phyloP scores from a whole-genome alignment of 2,113 vertebrate genomes.

The Clarias macrocephalus region DNA sequence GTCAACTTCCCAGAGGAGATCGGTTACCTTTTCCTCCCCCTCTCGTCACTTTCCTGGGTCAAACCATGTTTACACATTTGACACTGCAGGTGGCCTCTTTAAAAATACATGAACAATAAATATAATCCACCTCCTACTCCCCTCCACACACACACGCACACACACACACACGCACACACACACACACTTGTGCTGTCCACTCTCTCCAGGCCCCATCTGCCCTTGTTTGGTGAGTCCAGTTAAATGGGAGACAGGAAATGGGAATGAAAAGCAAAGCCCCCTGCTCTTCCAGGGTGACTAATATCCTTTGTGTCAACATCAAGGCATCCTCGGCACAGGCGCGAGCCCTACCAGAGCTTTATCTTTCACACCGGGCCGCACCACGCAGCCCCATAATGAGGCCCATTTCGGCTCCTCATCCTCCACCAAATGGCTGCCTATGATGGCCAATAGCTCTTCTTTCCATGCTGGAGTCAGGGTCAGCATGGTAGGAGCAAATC shows the following conservation, averaged over 20 bases:
- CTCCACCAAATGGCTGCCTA: conserved; percentile 65
- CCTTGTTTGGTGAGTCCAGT: conserved; percentile 51
- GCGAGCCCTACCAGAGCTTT: conserved; percentile 73
- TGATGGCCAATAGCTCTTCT: conserved; percentile 49
- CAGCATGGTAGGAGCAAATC: background rate
- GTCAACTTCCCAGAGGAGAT: conserved; percentile 33
- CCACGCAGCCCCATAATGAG: conserved; percentile 67
- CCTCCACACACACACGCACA: conserved; percentile 13
- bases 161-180: conserved; percentile 20
- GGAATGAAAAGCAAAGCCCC: conserved; percentile 63
- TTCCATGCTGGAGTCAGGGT: conserved; percentile 17
- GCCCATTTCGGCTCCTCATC: conserved; percentile 77
- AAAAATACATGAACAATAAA: conserved; percentile 63
- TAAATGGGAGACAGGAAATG: conserved; percentile 70
- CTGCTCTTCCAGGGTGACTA: conserved; percentile 66
- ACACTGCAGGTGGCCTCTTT: conserved; percentile 53
- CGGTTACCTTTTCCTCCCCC: conserved; percentile 11
- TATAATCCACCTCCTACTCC: conserved; percentile 36
- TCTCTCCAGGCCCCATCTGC: conserved; percentile 41
- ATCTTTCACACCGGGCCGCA: conserved; percentile 66
- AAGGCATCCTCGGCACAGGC: conserved; percentile 59
- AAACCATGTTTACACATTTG: conserved; percentile 58
- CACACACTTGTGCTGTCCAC: conserved; percentile 33
- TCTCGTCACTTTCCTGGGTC: conserved; percentile 45
- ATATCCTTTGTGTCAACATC: conserved; percentile 77